A percentile compares a stretch with the other conserved stretches of the same genome.
These are phyloP conservation scores for Malthinus flaveolus DNA, from an alignment of 2,888 invertebrate genomes.

Conservation along the genomic window DNA sequence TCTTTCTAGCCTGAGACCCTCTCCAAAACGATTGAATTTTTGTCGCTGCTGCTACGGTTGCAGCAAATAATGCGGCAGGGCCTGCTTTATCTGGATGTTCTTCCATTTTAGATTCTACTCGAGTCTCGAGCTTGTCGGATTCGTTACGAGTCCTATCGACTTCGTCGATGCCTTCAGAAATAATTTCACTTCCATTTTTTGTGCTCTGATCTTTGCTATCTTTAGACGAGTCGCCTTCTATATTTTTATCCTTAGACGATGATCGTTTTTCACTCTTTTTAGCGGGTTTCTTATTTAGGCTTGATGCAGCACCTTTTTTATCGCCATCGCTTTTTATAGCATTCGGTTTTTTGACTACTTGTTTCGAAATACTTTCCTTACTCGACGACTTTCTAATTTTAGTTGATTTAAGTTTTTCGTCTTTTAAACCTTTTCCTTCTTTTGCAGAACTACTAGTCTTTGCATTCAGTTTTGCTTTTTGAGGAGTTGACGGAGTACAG, in stretches of 20 bases:
- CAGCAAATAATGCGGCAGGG: background rate
- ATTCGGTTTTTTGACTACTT: background rate
- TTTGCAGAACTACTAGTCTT: constrained; percentile 9
- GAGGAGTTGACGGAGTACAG: background rate
- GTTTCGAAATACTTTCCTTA: background rate
- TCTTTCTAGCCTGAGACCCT: constrained; percentile 19
- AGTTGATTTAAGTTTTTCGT: constrained; percentile 4
- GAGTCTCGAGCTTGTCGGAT: too few relatives aligned
- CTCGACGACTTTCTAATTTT: background rate
- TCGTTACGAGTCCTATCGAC: too few relatives aligned
- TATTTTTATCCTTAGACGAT: constrained; percentile 3
- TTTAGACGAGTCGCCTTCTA: background rate
- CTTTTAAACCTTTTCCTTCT: constrained; percentile 18
- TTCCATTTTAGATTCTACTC: background rate
- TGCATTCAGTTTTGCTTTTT: background rate
- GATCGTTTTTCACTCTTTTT: background rate
- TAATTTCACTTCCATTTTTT: background rate
- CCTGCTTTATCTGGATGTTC: background rate
- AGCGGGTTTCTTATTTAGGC: background rate
- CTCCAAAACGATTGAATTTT: constrained; percentile 30
- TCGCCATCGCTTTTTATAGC: background rate
- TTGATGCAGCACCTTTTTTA: background rate
- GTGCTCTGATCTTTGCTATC: background rate
- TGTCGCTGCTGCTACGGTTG: constrained; percentile 13
- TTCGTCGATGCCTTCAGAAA: background rate